Evolutionary conservation across 2,888 invertebrate species (phyloP).

Genomic region (Labia minor): DNA sequence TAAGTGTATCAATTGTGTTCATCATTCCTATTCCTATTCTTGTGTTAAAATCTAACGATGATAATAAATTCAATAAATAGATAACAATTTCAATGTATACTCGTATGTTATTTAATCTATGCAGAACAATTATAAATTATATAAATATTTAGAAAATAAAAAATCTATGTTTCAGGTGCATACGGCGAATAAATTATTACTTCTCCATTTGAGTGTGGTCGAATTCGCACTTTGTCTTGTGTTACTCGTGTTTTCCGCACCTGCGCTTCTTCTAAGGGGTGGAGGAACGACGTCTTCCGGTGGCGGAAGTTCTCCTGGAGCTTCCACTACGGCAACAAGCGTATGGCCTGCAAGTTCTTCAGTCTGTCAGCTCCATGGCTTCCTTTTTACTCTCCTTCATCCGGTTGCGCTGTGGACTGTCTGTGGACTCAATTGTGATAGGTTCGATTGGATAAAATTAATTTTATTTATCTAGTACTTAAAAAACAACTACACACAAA

Average conservation of each 20-base stretch:
- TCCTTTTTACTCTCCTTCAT: slow-evolving; percentile 57
- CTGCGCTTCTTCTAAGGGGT: slow-evolving; percentile 34
- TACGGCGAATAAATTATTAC: slow-evolving; percentile 57
- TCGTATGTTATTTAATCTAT: too few relatives aligned
- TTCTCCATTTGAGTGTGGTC: slow-evolving; percentile 60
- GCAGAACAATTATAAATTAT: too few relatives aligned
- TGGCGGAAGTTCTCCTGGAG: slow-evolving; percentile 21
- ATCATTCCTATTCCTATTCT: too few relatives aligned
- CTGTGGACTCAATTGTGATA: slow-evolving; percentile 64
- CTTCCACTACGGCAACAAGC: not conserved
- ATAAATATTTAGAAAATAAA: too few relatives aligned
- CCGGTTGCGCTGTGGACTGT: slow-evolving; percentile 69
- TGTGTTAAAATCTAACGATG: too few relatives aligned
- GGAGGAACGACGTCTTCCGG: slow-evolving; percentile 19
- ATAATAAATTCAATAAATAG: too few relatives aligned
- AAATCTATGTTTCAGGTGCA: slow-evolving; percentile 50
- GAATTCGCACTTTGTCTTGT: slow-evolving; percentile 55
- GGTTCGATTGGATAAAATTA: slow-evolving; percentile 32
- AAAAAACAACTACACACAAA: not conserved
- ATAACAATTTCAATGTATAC: too few relatives aligned
- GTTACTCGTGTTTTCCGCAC: slow-evolving; percentile 46
- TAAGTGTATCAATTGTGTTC: too few relatives aligned
- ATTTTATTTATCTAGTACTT: slow-evolving; percentile 14
- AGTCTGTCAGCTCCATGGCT: slow-evolving; percentile 51
- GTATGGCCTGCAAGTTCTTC: slow-evolving; percentile 22